Evolutionary conservation across 2,888 invertebrate species (phyloP), one percentile per base, ranked within the genome.

Genomic region (Tortrix viridana): DNA sequence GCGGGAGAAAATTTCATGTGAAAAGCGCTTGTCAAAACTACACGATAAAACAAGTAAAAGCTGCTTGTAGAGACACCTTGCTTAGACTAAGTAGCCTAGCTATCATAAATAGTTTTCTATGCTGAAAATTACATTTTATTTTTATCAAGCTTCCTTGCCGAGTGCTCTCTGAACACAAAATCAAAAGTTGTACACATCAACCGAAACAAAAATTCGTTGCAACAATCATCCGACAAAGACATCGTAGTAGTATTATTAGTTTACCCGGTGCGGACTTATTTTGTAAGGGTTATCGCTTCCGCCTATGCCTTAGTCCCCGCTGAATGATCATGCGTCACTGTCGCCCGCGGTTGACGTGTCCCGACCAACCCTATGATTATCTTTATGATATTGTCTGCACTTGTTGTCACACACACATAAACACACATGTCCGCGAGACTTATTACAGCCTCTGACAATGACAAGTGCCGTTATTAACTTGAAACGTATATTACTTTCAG

Each of bases 331-430:
- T 56, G 61, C 61, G 61, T 61, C 61, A 43, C 59, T 53, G n/a
- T 67, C 72, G 26, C 26, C 68, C 58, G 69, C 67, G 58, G 60
- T 67, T 53, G 70, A 65, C 12, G 60, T 59, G 46, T 43, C 32
- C 12, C 49, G 55, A 56, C 61, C 61, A 50, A 49, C 61, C 61
- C 49, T 23, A 49, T 37, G 61, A 61, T 56, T 56, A 61, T 61
- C 49, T 50, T 61, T 55, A 61, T 48, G 44, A 61, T 56, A 61
- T 55, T 56, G 49, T 61, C 54, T 54, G 41, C 38, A 19, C 53
- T 19, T 53, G n/a, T 46, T n/a, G 37, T 19, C 14, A 37, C n/a
- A 37, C 19, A 50, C 37, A 20, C 37, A 20, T 50, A 19, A 50
- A 19, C 5, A 20, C 7, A n/a, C 16, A 12, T 7, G 7, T 43